phyloP scores from a whole-genome alignment of 2,113 vertebrate species.

The Tyto alba region DNA sequence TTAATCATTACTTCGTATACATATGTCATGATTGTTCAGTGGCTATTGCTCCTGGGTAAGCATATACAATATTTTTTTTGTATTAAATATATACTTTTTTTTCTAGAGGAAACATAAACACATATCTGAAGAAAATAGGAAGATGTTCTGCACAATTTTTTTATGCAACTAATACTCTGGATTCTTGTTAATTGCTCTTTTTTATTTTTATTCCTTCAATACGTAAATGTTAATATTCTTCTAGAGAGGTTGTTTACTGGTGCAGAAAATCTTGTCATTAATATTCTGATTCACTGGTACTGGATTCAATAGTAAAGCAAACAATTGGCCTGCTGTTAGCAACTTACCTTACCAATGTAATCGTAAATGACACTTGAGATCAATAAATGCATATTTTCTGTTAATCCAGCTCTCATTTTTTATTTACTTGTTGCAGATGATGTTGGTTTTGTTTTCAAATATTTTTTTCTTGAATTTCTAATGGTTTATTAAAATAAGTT shows the following conservation, averaged over 20 bases:
- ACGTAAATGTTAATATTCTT: not conserved
- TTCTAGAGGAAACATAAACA: not conserved
- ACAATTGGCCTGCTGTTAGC: not conserved
- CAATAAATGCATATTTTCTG: not conserved
- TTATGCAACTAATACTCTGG: not conserved
- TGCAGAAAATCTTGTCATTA: not conserved
- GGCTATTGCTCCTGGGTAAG: not conserved
- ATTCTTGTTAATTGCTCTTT: not conserved
- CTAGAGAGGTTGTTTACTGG: not conserved
- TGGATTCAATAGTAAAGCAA: not conserved
- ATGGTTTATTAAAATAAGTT: not conserved
- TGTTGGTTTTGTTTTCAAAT: not conserved
- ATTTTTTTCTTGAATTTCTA: not conserved
- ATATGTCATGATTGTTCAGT: not conserved
- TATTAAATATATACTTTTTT: not conserved
- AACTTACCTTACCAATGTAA: not conserved
- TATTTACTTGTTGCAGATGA: not conserved
- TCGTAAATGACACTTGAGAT: not conserved
- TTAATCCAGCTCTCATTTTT: not conserved
- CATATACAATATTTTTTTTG: not conserved
- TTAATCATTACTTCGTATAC: not conserved
- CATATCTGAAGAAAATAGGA: not conserved
- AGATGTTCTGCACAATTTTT: not conserved
- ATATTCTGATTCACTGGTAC: not conserved
- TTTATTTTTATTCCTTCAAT: not conserved